These are phyloP conservation scores for Eclectus roratus DNA, from an alignment of 2,113 vertebrate species.

Conservation along the genomic window DNA sequence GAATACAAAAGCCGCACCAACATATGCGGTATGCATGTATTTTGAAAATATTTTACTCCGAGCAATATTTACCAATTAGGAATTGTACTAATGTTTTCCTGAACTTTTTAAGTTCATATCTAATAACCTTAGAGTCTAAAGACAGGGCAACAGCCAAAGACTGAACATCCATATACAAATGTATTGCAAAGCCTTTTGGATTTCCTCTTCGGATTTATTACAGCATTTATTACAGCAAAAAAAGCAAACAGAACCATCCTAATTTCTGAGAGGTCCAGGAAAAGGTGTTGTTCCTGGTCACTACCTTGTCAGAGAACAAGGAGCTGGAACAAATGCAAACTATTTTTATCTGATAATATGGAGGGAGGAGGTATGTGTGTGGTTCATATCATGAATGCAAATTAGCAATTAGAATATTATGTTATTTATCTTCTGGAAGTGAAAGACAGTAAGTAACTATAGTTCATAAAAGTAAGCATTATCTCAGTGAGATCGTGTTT, in stretches of 20 bases:
- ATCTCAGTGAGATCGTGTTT: not conserved
- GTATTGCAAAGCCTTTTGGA: not conserved
- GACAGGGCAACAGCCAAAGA: not conserved
- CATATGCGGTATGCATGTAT: accelerated
- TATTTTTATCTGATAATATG: not conserved
- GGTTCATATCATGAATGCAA: not conserved
- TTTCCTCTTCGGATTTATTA: not conserved
- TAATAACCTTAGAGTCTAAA: not conserved
- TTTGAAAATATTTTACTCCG: not conserved
- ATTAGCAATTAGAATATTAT: not conserved
- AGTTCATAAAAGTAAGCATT: not conserved
- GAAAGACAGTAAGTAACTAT: not conserved
- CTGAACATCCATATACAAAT: not conserved
- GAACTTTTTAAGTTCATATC: not conserved
- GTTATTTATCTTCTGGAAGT: not conserved
- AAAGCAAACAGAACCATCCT: not conserved
- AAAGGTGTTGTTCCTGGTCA: not conserved
- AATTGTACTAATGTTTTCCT: not conserved
- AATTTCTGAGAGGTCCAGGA: not conserved
- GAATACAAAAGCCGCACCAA: not conserved
- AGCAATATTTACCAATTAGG: not conserved
- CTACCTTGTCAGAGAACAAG: not conserved
- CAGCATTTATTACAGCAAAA: not conserved
- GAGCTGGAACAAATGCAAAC: not conserved
- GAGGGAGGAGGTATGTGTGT: not conserved